A percentile compares a stretch with the other conserved stretches of the same genome.
phyloP scores from a whole-genome alignment of 2,888 invertebrate genomes.

The Ectobius pallidus region DNA sequence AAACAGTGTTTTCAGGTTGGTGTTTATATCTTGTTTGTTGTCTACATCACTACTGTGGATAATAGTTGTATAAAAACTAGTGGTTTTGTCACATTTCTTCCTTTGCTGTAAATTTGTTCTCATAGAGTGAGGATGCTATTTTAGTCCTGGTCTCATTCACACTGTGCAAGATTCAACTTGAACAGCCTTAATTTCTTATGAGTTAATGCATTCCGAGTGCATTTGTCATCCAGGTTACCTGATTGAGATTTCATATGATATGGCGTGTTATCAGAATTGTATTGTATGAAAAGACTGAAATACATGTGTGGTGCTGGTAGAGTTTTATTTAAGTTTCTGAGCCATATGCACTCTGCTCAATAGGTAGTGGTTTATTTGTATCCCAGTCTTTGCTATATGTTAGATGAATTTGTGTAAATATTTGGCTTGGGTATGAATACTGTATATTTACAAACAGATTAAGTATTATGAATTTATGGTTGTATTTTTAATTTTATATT shows the following conservation, averaged over 20 bases:
- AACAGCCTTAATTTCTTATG: no score
- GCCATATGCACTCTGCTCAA: constrained; percentile 22
- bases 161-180: no score
- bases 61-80: no score
- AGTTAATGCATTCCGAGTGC: no score
- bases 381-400: background rate
- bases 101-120: no score
- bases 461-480: background rate
- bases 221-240: no score
- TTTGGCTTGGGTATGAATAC: background rate
- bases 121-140: no score
- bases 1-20: no score
- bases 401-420: constrained; percentile 6
- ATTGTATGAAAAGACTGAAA: constrained; percentile 12
- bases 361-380: background rate
- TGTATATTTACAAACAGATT: background rate
- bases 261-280: background rate
- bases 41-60: no score
- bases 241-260: background rate
- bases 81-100: no score
- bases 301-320: background rate
- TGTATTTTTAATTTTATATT: constrained; percentile 9
- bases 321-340: background rate
- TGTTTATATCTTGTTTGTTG: no score
- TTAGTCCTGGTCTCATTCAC: no score